Conservation (phyloP, 2,888 invertebrate species). For the Ornithoptera alexandrae region DNA sequence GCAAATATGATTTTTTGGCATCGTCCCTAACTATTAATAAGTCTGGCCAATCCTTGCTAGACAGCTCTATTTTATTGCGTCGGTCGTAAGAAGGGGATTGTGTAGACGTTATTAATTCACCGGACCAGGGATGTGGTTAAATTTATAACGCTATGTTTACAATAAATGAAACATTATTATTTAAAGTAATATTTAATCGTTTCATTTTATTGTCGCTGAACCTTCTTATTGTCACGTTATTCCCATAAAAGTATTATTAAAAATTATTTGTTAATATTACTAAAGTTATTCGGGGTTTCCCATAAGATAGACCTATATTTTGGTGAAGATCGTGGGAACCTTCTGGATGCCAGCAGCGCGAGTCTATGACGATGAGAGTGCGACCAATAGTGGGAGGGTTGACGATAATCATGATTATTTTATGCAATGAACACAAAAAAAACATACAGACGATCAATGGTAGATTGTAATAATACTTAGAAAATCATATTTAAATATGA, state of each 20-base stretch:
- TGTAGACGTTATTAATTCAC: slow-evolving; percentile 1
- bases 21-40: slow-evolving; percentile 25
- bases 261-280: too few species aligned
- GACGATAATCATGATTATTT: too few species aligned
- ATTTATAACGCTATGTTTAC: background rate
- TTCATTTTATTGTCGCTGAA: too few species aligned
- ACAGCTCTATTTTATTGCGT: slow-evolving; percentile 18
- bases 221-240: background rate
- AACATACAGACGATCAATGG: background rate
- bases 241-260: too few species aligned
- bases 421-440: too few species aligned
- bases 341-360: too few species aligned
- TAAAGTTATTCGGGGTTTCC: too few species aligned
- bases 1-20: slow-evolving; percentile 24
- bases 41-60: slow-evolving; percentile 18
- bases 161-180: background rate
- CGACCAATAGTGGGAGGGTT: too few species aligned
- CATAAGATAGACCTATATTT: too few species aligned
- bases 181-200: too few species aligned
- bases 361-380: too few species aligned
- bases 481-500: background rate
- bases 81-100: background rate
- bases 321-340: too few species aligned
- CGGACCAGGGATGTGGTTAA: background rate
- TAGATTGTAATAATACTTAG: background rate